Evolutionary conservation across 2,113 vertebrate species (phyloP), one percentile per base, ranked within the genome.

Genomic region (Melanerpes aurifrons): DNA sequence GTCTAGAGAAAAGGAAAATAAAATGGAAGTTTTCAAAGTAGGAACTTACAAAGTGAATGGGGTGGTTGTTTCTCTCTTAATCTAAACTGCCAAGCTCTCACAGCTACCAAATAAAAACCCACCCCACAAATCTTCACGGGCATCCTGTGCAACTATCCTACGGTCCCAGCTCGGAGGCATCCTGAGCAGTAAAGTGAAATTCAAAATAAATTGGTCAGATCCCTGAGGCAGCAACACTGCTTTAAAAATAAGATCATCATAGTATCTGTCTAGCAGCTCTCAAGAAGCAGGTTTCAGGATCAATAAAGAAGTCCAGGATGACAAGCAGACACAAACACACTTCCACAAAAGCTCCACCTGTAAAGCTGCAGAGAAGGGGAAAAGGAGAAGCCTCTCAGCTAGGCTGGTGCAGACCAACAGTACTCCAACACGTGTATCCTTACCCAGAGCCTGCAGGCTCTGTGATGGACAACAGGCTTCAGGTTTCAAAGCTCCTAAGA

Each of bases 381-480:
- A 48, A 26, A 57, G 56, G 13, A 81, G 11, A 50, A 54, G 26
- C 47, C 63, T 61, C 72, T 3, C 12, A 0, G 1, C n/a, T 26
- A 9, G 0, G 1, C 56, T 63, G 2, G 2, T 5, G 1, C 29
- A n/a, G 68, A 26, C 9, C 58, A 17, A 3, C 8, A 1, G 67
- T 26, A 6, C 61, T 67, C 40, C 66, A 29, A 58, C 64, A 18
- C 17, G 5, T 3, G 20, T 5, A 3, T 3, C 29, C 1, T 1
- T 8, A 61, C 57, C 19, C 64, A 43, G 47, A 66, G 64, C 64
- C 68, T 3, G 1, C 20, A 22, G 45, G 54, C 64, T 81, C 80
- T 12, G 76, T 3, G 2, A 58, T 3, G 40, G 68, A 48, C n/a
- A 7, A n/a, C n/a, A 62, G 25, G 56, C 21, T 84, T 87, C 79